Percentiles rank a stretch among this genome's conserved stretches.
Evolutionary conservation across 2,797 vertebrate genomes (phyloP).

Genomic region (Pseudochirops corinnae): DNA sequence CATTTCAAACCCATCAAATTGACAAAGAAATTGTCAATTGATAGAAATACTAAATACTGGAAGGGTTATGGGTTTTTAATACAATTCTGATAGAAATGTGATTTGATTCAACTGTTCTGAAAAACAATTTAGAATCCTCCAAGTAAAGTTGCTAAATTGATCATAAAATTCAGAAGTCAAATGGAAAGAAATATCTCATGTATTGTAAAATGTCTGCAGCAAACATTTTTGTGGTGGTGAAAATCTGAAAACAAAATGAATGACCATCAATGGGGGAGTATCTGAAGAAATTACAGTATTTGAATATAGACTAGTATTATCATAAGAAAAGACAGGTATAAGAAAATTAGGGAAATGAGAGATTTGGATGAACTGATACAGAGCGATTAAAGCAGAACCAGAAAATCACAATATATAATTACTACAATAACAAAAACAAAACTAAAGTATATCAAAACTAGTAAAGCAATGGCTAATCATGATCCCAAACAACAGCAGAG

Average conservation of each 20-base stretch:
- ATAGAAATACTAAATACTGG: background rate
- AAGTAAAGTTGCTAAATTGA: background rate
- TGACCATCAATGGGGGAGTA: background rate
- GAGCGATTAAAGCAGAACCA: background rate
- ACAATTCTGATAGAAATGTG: background rate
- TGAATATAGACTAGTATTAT: background rate
- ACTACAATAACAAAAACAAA: background rate
- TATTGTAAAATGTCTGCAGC: background rate
- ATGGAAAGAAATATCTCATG: background rate
- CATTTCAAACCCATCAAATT: background rate
- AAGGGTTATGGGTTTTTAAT: background rate
- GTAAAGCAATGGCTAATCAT: background rate
- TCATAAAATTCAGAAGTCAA: background rate
- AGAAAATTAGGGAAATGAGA: background rate
- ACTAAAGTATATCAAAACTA: background rate
- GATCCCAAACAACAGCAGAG: background rate
- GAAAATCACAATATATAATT: background rate
- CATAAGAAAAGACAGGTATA: background rate
- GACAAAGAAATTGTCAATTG: background rate
- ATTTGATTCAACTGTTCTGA: background rate
- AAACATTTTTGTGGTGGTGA: background rate
- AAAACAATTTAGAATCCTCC: background rate
- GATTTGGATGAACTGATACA: background rate
- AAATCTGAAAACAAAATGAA: background rate
- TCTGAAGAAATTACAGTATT: background rate